phyloP scores from a whole-genome alignment of 92 coral and sea anemone species.

The Palythoa grandiflora region DNA sequence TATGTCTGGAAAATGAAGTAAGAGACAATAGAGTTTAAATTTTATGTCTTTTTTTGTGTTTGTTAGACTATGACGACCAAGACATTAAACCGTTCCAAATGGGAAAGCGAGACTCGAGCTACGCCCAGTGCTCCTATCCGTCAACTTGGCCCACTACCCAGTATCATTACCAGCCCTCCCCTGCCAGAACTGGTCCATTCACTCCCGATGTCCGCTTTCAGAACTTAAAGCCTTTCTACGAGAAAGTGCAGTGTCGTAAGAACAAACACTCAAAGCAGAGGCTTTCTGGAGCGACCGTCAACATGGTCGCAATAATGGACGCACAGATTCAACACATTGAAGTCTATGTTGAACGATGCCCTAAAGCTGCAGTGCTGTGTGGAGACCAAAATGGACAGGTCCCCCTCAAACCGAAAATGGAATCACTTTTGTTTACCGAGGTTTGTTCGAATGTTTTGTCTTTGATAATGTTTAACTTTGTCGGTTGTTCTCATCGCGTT shows the following conservation, averaged over 20 bases:
- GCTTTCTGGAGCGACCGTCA: slow-evolving; percentile 80
- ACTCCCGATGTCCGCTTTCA: slow-evolving; percentile 45
- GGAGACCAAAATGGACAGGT: slow-evolving; percentile 93
- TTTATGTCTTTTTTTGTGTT: neutral
- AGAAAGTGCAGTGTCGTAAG: slow-evolving; percentile 89
- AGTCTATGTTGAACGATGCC: slow-evolving; percentile 90
- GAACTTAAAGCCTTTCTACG: slow-evolving; percentile 47
- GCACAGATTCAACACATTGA: slow-evolving; percentile 89
- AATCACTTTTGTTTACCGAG: slow-evolving; percentile 83
- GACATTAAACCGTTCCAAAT: slow-evolving; percentile 47
- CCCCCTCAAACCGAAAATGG: slow-evolving; percentile 91
- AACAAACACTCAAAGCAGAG: slow-evolving; percentile 94
- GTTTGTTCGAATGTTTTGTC: slow-evolving; percentile 48
- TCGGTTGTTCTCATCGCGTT: neutral
- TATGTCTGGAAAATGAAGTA: no score
- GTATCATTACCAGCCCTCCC: slow-evolving; percentile 44
- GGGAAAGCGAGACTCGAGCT: slow-evolving; percentile 42
- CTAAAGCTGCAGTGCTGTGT: slow-evolving; percentile 95
- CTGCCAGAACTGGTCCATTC: slow-evolving; percentile 37
- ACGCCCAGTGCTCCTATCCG: slow-evolving; percentile 32
- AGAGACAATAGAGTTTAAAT: neutral
- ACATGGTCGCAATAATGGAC: slow-evolving; percentile 83
- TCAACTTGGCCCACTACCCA: slow-evolving; percentile 38
- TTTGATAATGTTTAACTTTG: neutral
- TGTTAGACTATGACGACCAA: slow-evolving; percentile 44